Conservation (phyloP, 2,888 invertebrate species). For the Metallyticus violacea region DNA sequence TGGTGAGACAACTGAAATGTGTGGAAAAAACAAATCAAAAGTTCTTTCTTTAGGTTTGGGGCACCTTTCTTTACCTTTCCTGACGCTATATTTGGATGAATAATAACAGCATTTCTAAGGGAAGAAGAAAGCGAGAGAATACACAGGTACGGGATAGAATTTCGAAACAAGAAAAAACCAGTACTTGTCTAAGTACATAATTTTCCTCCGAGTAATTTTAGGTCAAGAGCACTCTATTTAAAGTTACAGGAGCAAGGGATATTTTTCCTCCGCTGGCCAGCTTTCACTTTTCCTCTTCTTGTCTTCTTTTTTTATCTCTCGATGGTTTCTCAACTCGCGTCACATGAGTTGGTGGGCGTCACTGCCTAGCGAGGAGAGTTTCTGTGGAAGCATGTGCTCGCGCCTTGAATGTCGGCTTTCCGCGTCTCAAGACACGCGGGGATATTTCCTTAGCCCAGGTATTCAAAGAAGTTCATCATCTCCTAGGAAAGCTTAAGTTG, state of each 20-base stretch:
- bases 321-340: neutral
- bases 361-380: neutral
- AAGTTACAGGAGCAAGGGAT: neutral
- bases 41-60: too few species aligned
- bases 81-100: neutral
- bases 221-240: conserved; percentile 5
- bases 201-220: neutral
- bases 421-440: neutral
- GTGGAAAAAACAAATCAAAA: too few species aligned
- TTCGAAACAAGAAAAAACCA: neutral
- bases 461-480: neutral
- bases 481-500: too few species aligned
- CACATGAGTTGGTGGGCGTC: neutral
- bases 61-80: too few species aligned
- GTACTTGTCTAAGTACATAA: neutral
- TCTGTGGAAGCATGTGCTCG: neutral
- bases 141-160: neutral
- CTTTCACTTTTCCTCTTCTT: neutral
- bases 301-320: neutral
- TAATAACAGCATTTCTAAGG: neutral
- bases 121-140: neutral
- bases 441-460: neutral
- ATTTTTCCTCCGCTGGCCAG: neutral
- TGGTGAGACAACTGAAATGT: too few species aligned
- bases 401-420: neutral